These are phyloP conservation scores for Girardinus metallicus DNA, from an alignment of 2,797 vertebrate genomes.

Conservation along the genomic window DNA sequence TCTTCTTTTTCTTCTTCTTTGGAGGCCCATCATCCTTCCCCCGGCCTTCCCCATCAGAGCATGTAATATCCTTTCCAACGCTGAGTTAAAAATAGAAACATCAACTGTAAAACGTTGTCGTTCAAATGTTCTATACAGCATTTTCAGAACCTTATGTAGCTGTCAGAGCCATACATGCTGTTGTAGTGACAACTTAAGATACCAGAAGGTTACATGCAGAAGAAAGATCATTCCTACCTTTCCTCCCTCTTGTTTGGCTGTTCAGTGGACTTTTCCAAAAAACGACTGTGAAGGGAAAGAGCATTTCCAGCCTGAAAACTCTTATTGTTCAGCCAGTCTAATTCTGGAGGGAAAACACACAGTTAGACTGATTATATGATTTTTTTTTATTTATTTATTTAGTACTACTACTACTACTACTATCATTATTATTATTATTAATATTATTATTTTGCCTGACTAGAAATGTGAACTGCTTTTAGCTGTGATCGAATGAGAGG, in stretches of 20 bases:
- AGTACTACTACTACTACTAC: too few species aligned
- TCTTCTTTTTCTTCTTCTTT: constrained; percentile 84
- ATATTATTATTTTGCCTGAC: neutral
- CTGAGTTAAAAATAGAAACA: neutral
- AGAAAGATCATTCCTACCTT: constrained; percentile 73
- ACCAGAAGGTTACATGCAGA: fast-evolving
- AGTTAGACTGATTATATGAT: neutral
- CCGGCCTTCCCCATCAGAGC: constrained; percentile 52
- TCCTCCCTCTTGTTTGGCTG: constrained; percentile 42
- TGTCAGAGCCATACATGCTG: neutral
- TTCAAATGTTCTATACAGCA: neutral
- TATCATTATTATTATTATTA: too few species aligned
- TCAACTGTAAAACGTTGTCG: neutral
- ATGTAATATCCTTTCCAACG: constrained; percentile 64
- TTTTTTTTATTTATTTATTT: too few species aligned
- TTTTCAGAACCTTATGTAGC: neutral
- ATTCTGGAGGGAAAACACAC: constrained; percentile 71
- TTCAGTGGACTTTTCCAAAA: constrained; percentile 61
- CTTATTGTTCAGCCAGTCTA: constrained; percentile 89
- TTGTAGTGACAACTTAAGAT: neutral
- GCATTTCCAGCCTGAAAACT: constrained; percentile 86
- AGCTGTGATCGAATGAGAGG: neutral
- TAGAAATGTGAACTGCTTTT: neutral
- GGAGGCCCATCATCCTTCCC: constrained; percentile 27
- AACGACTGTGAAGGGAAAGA: constrained; percentile 79